A percentile compares a stretch with the other conserved stretches of the same genome.
These are phyloP conservation scores for Lasioglossum albipes DNA, from an alignment of 1,140 invertebrate genomes.

Conservation along the genomic window DNA sequence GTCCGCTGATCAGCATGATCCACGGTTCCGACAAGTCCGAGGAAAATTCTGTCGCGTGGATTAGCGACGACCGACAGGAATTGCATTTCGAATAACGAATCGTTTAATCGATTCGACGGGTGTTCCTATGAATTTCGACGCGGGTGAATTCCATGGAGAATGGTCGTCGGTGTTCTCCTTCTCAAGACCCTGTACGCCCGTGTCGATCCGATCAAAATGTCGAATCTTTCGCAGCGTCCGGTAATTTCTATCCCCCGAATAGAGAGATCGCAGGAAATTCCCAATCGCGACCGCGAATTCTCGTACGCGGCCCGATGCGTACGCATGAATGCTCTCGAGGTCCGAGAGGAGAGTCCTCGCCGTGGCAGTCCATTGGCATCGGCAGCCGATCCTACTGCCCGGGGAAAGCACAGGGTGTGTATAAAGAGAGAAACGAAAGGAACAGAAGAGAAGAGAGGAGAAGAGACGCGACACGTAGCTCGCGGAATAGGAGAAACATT, in stretches of 20 bases:
- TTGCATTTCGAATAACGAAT: too few species aligned
- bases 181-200: too few species aligned
- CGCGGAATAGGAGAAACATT: too few species aligned
- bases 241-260: conserved; percentile 47
- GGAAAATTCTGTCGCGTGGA: too few species aligned
- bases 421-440: conserved; percentile 23
- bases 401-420: conserved; percentile 24
- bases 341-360: conserved; percentile 34
- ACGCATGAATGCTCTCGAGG: conserved; percentile 29
- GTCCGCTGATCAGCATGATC: too few species aligned
- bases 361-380: conserved; percentile 56
- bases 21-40: too few species aligned
- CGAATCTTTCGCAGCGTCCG: conserved; percentile 24
- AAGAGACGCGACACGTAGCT: too few species aligned
- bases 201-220: neutral
- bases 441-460: neutral
- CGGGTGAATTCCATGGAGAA: neutral
- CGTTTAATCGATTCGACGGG: too few species aligned
- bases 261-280: conserved; percentile 39
- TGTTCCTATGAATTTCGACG: too few species aligned
- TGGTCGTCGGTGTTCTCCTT: too few species aligned
- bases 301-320: neutral
- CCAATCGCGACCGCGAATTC: conserved; percentile 12
- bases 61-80: too few species aligned
- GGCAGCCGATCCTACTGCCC: conserved; percentile 33